Conservation (phyloP, 1,140 invertebrate species). For the Drosophila leontia region DNA sequence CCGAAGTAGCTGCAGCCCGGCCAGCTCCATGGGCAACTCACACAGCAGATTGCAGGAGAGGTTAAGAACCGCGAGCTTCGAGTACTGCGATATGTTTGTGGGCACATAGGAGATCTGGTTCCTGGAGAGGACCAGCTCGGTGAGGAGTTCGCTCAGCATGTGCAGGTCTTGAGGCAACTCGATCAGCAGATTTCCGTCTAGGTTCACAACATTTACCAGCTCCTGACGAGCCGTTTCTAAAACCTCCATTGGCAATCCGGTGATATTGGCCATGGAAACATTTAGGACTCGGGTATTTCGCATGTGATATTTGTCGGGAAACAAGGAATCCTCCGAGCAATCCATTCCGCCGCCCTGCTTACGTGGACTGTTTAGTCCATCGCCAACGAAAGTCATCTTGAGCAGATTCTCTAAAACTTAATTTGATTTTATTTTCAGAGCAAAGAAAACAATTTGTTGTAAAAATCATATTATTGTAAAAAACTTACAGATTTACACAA, state of each 20-base stretch:
- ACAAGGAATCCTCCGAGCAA: background rate
- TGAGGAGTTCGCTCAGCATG: constrained; percentile 40
- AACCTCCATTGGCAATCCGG: constrained; percentile 33
- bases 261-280: constrained; percentile 15
- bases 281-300: constrained; percentile 40
- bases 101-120: constrained; percentile 53
- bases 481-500: constrained; percentile 2
- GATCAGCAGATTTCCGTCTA: constrained; percentile 42
- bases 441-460: too few species aligned
- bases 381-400: constrained; percentile 41
- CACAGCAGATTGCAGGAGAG: constrained; percentile 53
- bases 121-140: constrained; percentile 31
- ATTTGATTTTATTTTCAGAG: too few species aligned
- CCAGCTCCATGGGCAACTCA: constrained; percentile 56
- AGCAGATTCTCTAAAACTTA: background rate
- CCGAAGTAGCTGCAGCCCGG: constrained; percentile 25
- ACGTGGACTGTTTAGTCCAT: constrained; percentile 66
- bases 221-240: constrained; percentile 49
- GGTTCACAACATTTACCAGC: constrained; percentile 43
- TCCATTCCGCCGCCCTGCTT: constrained; percentile 35
- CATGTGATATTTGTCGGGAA: constrained; percentile 65
- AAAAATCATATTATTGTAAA: background rate
- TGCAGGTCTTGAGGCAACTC: constrained; percentile 41
- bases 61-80: constrained; percentile 28
- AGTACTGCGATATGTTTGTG: constrained; percentile 57